phyloP scores from a whole-genome alignment of 30 jellyfish, hydroid and myxozoan genomes.

The Chrysaora quinquecirrha region DNA sequence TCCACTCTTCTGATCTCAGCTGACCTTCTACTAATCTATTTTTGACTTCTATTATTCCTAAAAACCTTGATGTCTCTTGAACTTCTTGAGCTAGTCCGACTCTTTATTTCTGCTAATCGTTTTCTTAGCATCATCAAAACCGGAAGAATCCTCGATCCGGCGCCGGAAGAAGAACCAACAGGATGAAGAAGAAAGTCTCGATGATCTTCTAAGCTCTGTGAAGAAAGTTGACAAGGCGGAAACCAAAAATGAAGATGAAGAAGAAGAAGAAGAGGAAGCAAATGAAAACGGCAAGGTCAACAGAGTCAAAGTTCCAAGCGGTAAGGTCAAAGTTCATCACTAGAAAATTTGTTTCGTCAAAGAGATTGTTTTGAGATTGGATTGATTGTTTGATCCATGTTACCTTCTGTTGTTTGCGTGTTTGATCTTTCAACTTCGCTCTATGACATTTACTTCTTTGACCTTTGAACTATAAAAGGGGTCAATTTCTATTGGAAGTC shows the following conservation, averaged over 20 bases:
- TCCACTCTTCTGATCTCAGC: too few species aligned
- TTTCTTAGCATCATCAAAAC: not conserved
- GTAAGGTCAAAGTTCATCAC: constrained; percentile 9
- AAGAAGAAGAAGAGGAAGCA: constrained; percentile 9
- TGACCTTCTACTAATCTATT: too few species aligned
- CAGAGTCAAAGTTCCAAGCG: constrained; percentile 31
- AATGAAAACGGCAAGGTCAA: constrained; percentile 9
- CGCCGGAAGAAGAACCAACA: constrained; percentile 31
- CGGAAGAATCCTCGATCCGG: not conserved
- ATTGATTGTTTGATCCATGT: not conserved
- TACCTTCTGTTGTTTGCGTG: not conserved
- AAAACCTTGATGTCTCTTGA: not conserved
- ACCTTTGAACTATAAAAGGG: not conserved
- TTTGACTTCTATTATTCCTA: too few species aligned
- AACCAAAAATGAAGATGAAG: constrained; percentile 16
- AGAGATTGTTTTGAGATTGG: not conserved
- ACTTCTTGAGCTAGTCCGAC: not conserved
- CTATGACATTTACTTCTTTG: not conserved
- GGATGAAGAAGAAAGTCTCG: constrained; percentile 68
- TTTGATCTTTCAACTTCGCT: not conserved
- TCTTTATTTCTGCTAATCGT: not conserved
- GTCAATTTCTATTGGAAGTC: not conserved
- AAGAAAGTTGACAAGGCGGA: constrained; percentile 13
- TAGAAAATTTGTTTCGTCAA: not conserved
- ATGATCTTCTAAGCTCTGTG: constrained; percentile 42